Evolutionary conservation across 2,797 vertebrate genomes (phyloP).

Genomic region (Anguilla obscura): DNA sequence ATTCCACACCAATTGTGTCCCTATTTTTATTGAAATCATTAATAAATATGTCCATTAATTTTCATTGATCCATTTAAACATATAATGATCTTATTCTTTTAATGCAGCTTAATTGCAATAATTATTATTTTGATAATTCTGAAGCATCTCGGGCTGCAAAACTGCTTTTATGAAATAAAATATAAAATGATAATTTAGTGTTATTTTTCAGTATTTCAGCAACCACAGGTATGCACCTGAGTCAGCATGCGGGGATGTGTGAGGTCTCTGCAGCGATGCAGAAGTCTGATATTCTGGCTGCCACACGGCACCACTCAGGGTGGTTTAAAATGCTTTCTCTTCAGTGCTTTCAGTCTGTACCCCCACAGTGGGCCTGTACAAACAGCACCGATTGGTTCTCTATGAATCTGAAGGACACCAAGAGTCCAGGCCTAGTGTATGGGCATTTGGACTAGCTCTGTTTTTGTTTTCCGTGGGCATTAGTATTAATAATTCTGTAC

Average conservation of each 20-base stretch:
- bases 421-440: not conserved
- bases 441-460: not conserved
- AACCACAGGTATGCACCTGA: slow-evolving; percentile 6
- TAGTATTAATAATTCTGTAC: not conserved
- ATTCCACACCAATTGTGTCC: too few relatives aligned
- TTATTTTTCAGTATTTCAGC: not conserved
- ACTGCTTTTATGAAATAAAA: not conserved
- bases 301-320: not conserved
- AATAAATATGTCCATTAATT: too few relatives aligned
- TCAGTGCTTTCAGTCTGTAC: not conserved
- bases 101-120: not conserved
- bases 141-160: not conserved
- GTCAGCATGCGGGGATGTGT: not conserved
- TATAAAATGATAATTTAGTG: not conserved
- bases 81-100: not conserved
- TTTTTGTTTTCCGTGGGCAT: not conserved
- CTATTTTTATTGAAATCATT: too few relatives aligned
- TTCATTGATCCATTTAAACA: not conserved
- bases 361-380: not conserved
- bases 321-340: not conserved
- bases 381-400: not conserved
- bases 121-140: not conserved
- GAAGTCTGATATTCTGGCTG: not conserved
- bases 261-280: slow-evolving; percentile 50
- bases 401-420: not conserved